Evolutionary conservation across 2,797 vertebrate genomes (phyloP), one percentile per base, ranked within the genome.

Genomic region (Eospalax fontanierii): DNA sequence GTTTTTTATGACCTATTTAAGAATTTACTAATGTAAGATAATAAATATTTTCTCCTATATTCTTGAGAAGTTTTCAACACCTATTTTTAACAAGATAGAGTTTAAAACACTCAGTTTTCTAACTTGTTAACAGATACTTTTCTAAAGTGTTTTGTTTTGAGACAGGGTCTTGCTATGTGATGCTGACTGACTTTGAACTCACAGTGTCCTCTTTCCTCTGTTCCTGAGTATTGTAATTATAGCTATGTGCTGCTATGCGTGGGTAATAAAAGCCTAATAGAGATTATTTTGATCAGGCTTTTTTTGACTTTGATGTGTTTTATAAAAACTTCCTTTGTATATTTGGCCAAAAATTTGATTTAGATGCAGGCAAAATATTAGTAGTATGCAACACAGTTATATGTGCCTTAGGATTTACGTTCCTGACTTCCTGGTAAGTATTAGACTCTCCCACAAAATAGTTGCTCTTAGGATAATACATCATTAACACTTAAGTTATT

Each of bases 241-340:
- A 71, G 83, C 8, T 15, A 28, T 71, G 46, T 71, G 24, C 50
- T n/a, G 30, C 65, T 35, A 19, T 57, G 24, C 33, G 15, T n/a
- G 54, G n/a, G 46, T 74, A 22, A 22, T 63, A 59, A 83, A 73
- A 24, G 84, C 19, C 54, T 78, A 43, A 33, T 73, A 59, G 30
- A n/a, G 35, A 79, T 66, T 89, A 74, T 89, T 92, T 95, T 95
- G 43, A 7, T 92, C 6, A 35, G 43, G 18, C 15, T 74, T 46
- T 89, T 84, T 35, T 43, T 81, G 46, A 4, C n/a, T 78, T 59
- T 85, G 22, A 84, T n/a, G 21, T 89, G 24, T 12, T 74, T 54
- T 80, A 57, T 80, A 79, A 83, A 95, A 88, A 24, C 18, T 57
- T 83, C 18, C 12, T 74, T 89, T 59, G n/a, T 59, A 38, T 92